Conservation (phyloP, 2,888 invertebrate species). For the Temnothorax unifasciatus region DNA sequence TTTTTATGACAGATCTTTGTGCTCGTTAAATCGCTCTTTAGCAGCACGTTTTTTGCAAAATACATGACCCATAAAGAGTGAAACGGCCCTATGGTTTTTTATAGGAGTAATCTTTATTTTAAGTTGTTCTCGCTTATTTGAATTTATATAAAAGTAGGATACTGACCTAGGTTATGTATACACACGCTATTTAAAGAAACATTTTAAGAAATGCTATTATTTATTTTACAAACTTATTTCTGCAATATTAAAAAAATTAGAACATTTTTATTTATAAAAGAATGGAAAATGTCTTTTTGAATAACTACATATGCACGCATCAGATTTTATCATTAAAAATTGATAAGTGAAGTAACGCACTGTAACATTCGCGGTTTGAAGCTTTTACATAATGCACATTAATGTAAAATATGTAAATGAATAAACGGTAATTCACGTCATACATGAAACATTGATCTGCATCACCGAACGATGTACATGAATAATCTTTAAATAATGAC, state of each 20-base stretch:
- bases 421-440: neutral
- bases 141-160: neutral
- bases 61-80: neutral
- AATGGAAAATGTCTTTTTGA: neutral
- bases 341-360: neutral
- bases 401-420: neutral
- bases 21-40: constrained; percentile 26
- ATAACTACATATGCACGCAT: neutral
- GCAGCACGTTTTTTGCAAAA: neutral
- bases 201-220: neutral
- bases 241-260: neutral
- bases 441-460: neutral
- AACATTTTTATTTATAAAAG: neutral
- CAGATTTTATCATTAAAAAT: constrained; percentile 18
- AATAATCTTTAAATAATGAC: constrained; percentile 32
- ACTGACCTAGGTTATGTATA: neutral
- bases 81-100: constrained; percentile 31
- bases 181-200: neutral
- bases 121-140: constrained; percentile 12
- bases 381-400: constrained; percentile 9
- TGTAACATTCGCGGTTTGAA: neutral
- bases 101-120: neutral
- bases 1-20: constrained; percentile 21
- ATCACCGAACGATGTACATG: neutral
- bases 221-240: neutral